These are phyloP conservation scores for Agapostemon virescens DNA, from an alignment of 2,888 invertebrate genomes.

Conservation along the genomic window DNA sequence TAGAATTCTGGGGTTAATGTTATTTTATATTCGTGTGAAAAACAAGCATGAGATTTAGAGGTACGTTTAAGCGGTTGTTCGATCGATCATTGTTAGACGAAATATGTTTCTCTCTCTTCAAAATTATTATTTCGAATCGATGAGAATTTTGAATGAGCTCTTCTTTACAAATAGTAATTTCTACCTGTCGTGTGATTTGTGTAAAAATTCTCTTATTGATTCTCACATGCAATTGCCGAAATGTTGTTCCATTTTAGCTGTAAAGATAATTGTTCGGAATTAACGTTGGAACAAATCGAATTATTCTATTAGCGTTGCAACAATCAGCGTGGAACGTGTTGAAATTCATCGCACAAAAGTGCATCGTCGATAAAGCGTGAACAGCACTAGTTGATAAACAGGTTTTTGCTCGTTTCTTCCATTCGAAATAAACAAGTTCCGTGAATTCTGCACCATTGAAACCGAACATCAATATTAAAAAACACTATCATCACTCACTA, in stretches of 20 bases:
- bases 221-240: conserved; percentile 19
- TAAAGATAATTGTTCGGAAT: conserved; percentile 1
- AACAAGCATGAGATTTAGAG: not conserved
- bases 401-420: conserved; percentile 21
- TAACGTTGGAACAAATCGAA: conserved; percentile 14
- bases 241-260: conserved; percentile 9
- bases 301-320: conserved; percentile 45
- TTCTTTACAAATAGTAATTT: not conserved
- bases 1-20: conserved; percentile 42
- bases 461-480: not conserved
- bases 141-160: not conserved
- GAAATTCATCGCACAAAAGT: conserved; percentile 31
- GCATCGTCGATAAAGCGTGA: conserved; percentile 4
- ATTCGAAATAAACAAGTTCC: not conserved
- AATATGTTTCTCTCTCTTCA: not conserved
- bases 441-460: not conserved
- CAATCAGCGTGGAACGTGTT: conserved; percentile 41
- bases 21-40: conserved; percentile 10
- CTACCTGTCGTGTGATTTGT: not conserved
- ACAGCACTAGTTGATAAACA: conserved; percentile 14
- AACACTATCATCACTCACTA: not conserved
- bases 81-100: not conserved
- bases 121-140: not conserved
- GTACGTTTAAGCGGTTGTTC: not conserved
- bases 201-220: conserved; percentile 30